Conservation (phyloP, 1,140 invertebrate species). For the Formica exsecta region DNA sequence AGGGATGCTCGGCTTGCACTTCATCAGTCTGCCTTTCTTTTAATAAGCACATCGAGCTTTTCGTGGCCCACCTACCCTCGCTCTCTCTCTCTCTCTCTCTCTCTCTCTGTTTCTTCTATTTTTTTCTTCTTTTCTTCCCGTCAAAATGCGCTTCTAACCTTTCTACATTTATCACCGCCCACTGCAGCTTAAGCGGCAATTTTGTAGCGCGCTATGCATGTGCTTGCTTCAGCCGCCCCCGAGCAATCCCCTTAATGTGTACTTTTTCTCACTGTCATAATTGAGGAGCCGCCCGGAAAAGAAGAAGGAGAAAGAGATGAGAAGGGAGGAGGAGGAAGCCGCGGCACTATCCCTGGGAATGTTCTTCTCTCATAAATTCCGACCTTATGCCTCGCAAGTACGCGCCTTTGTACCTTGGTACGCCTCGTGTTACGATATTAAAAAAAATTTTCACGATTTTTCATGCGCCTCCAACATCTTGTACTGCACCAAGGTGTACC, state of each 20-base stretch:
- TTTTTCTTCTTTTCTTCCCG: conserved; percentile 29
- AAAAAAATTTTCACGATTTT: conserved; percentile 62
- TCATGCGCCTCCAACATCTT: conserved; percentile 16
- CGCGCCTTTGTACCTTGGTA: conserved; percentile 37
- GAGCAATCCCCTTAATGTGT: conserved; percentile 74
- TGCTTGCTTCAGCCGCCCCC: conserved; percentile 64
- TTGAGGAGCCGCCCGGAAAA: conserved; percentile 61
- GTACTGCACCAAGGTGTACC: not conserved
- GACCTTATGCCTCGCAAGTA: conserved; percentile 52
- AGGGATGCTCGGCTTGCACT: conserved; percentile 44
- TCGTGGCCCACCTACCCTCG: not conserved
- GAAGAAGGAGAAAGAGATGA: too few relatives aligned
- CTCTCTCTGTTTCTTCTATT: not conserved
- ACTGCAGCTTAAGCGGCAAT: conserved; percentile 73
- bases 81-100: not conserved
- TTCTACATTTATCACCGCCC: conserved; percentile 73
- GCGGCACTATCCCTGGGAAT: conserved; percentile 50
- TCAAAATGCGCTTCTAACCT: conserved; percentile 55
- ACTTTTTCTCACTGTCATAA: conserved; percentile 77
- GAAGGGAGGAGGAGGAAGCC: conserved; percentile 34
- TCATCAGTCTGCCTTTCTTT: conserved; percentile 60
- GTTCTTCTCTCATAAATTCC: conserved; percentile 66
- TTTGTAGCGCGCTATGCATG: conserved; percentile 68
- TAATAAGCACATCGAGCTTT: conserved; percentile 57
- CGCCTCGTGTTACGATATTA: conserved; percentile 58